Conservation (phyloP, 2,113 vertebrate genomes). For the Anhinga rufa region DNA sequence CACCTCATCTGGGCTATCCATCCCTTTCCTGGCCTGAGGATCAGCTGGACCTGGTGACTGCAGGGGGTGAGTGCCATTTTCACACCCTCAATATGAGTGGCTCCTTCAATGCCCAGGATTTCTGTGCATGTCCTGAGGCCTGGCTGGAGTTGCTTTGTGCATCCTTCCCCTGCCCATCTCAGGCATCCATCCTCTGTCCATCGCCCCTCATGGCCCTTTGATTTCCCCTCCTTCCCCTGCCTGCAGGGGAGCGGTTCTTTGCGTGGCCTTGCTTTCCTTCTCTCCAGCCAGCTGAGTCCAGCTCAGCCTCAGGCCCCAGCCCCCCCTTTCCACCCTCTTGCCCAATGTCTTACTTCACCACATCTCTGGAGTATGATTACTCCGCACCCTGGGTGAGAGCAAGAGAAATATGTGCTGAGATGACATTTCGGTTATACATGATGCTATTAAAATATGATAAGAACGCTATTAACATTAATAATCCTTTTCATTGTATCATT, state of each 20-base stretch:
- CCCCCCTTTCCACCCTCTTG: background rate
- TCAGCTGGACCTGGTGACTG: background rate
- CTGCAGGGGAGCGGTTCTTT: background rate
- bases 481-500: conserved; percentile 76
- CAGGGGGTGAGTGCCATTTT: background rate
- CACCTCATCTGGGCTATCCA: background rate
- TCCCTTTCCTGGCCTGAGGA: background rate
- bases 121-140: background rate
- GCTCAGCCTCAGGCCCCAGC: background rate
- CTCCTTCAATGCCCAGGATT: background rate
- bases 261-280: rapidly evolving
- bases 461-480: conserved; percentile 75
- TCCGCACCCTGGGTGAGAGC: conserved; percentile 57
- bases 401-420: conserved; percentile 65
- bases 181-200: background rate
- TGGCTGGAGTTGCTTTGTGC: background rate
- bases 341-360: background rate
- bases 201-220: rapidly evolving
- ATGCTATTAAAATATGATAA: conserved; percentile 77
- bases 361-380: conserved; percentile 54
- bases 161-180: background rate
- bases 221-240: background rate
- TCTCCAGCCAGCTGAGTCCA: background rate
- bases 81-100: rapidly evolving
- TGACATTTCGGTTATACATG: conserved; percentile 73